Evolutionary conservation across 2,113 vertebrate genomes (phyloP).

Genomic region (Chiloscyllium plagiosum): DNA sequence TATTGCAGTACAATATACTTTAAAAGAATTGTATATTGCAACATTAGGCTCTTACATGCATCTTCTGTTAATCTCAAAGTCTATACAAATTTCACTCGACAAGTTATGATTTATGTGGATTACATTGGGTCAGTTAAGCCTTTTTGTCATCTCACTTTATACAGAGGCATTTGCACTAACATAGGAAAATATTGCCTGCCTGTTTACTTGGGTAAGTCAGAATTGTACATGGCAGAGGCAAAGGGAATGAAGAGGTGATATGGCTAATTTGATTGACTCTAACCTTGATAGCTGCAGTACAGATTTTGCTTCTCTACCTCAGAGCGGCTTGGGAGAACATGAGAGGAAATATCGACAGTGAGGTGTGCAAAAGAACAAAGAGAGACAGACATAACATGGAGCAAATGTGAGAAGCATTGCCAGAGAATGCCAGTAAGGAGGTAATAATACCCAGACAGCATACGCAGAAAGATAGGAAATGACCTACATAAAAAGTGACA

Average conservation of each 20-base stretch:
- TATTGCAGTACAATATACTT: background rate
- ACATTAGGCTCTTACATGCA: background rate
- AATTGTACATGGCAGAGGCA: background rate
- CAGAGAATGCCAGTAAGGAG: background rate
- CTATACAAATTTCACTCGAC: background rate
- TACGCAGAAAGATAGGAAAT: background rate
- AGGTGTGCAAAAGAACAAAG: background rate
- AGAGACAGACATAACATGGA: background rate
- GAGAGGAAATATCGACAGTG: background rate
- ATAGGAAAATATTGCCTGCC: background rate
- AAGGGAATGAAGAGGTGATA: background rate
- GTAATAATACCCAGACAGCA: background rate
- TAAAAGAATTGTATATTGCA: background rate
- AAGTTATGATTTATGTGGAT: background rate
- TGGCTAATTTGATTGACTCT: background rate
- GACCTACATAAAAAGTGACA: background rate
- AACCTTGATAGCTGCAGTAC: background rate
- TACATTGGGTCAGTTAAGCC: background rate
- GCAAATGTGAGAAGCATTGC: background rate
- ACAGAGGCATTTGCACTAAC: background rate
- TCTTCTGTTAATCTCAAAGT: background rate
- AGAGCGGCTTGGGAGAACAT: background rate
- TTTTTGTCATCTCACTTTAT: background rate
- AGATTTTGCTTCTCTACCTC: background rate
- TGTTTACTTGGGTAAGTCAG: background rate